A percentile compares a stretch with the other conserved stretches of the same genome.
Conservation (phyloP, 2,797 vertebrate genomes). For the Pangasius sanitwongsei region DNA sequence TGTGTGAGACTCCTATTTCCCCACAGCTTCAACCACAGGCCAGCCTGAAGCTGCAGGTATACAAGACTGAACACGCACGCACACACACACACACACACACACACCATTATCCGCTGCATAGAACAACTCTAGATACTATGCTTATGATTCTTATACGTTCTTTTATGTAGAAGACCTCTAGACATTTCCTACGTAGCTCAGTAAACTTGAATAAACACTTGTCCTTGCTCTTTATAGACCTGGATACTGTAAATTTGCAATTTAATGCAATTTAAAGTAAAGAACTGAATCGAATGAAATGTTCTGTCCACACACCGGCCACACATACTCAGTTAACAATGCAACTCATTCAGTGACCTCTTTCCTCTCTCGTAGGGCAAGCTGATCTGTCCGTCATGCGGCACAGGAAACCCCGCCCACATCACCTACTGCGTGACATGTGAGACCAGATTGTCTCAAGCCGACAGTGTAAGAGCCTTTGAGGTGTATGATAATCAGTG, state of each 20-base stretch:
- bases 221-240: not conserved
- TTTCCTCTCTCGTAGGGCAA: slow-evolving; percentile 75
- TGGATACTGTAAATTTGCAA: not conserved
- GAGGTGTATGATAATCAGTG: not conserved
- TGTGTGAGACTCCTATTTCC: slow-evolving; percentile 81
- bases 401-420: slow-evolving; percentile 84
- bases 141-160: not conserved
- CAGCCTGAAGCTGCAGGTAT: slow-evolving; percentile 76
- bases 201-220: not conserved
- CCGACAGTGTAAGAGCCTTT: slow-evolving; percentile 70
- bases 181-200: too few species aligned
- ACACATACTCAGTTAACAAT: not conserved
- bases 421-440: slow-evolving; percentile 84
- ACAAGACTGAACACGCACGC: not conserved
- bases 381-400: slow-evolving; percentile 82
- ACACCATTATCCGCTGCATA: not conserved
- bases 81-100: slow-evolving; percentile 9
- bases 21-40: slow-evolving; percentile 76
- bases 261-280: not conserved
- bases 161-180: not conserved
- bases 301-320: not conserved
- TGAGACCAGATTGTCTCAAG: slow-evolving; percentile 76
- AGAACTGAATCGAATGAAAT: not conserved
- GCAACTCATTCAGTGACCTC: not conserved
- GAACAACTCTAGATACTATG: too few species aligned